Percentiles rank a stretch among this genome's conserved stretches.
Evolutionary conservation across 1,140 invertebrate genomes (phyloP).

Genomic region (Bombus waltoni): DNA sequence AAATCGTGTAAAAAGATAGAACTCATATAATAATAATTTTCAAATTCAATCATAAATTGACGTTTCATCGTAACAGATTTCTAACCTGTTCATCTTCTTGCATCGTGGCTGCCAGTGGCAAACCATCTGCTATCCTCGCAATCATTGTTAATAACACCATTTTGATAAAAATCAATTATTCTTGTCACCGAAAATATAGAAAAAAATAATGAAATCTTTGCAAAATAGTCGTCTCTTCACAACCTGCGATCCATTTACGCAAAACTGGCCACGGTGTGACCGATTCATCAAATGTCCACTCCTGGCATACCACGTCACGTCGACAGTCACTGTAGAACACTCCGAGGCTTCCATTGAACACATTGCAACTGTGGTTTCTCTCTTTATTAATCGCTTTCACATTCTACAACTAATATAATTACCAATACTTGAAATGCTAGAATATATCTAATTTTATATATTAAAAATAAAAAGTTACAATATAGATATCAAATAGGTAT

Average conservation of each 20-base stretch:
- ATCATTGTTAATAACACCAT: conserved; percentile 99
- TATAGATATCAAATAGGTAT: background rate
- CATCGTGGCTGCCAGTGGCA: conserved; percentile 97
- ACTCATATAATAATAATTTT: background rate
- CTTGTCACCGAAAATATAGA: conserved; percentile 7
- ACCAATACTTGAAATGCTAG: no score
- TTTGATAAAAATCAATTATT: conserved; percentile 76
- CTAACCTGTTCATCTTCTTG: conserved; percentile 98
- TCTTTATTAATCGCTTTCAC: background rate
- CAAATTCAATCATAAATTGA: conserved; percentile 40
- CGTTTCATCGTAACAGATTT: conserved; percentile 69
- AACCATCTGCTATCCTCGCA: conserved; percentile 95
- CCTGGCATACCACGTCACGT: conserved; percentile 73
- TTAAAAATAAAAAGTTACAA: background rate
- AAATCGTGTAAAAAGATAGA: background rate
- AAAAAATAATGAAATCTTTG: conserved; percentile 14
- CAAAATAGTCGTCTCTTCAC: conserved; percentile 33
- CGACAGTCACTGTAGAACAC: conserved; percentile 26
- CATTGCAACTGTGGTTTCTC: background rate
- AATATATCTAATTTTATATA: background rate
- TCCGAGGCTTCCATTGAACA: background rate
- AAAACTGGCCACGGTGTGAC: conserved; percentile 55
- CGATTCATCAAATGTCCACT: conserved; percentile 66
- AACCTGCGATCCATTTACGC: conserved; percentile 50
- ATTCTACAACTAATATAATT: background rate